These are phyloP conservation scores for Atta texana DNA, from an alignment of 1,140 invertebrate species.

Conservation along the genomic window DNA sequence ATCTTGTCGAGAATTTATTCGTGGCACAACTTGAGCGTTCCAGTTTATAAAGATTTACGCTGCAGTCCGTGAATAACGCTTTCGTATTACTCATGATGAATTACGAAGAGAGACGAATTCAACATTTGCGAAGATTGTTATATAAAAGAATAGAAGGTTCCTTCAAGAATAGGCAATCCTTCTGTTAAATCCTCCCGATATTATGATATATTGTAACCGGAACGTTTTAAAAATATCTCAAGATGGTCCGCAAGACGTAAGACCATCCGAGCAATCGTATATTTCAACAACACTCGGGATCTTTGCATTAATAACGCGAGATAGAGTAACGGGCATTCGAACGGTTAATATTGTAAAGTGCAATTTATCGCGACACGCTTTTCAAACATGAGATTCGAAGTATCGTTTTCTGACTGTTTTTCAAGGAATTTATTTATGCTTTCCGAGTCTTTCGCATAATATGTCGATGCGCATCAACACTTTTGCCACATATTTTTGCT, in stretches of 20 bases:
- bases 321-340: conserved; percentile 25
- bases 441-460: background rate
- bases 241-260: background rate
- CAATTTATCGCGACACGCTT: conserved; percentile 59
- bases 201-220: conserved; percentile 27
- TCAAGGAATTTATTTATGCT: conserved; percentile 49
- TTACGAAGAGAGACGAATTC: background rate
- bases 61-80: conserved; percentile 26
- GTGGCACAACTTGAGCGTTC: background rate
- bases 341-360: conserved; percentile 42
- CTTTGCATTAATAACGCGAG: conserved; percentile 40
- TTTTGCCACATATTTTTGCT: conserved; percentile 28
- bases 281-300: conserved; percentile 40
- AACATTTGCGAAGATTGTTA: conserved; percentile 5
- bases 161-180: conserved; percentile 31
- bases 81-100: conserved; percentile 10
- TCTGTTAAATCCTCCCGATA: conserved; percentile 30
- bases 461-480: conserved; percentile 45
- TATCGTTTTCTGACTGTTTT: conserved; percentile 54
- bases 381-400: conserved; percentile 58
- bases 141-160: conserved; percentile 44
- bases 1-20: background rate
- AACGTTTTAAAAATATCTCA: conserved; percentile 49
- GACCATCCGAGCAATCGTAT: conserved; percentile 25
- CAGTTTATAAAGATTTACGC: conserved; percentile 22